Evolutionary conservation across 2,113 vertebrate genomes (phyloP).

Genomic region (Lutjanus erythropterus): DNA sequence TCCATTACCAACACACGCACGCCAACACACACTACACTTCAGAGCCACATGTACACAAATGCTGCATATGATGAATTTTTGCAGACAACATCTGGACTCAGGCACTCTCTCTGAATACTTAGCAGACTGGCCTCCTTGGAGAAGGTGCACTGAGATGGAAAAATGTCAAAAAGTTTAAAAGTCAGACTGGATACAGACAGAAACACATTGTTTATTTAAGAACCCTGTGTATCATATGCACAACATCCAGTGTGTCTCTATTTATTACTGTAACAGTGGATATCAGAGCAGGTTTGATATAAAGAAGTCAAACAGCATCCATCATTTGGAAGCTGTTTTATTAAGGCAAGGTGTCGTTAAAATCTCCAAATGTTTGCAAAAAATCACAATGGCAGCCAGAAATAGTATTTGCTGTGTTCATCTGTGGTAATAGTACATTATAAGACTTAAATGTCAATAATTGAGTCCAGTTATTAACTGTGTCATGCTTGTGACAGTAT

Average conservation of each 20-base stretch:
- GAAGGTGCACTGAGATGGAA: constrained; percentile 39
- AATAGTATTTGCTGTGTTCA: background rate
- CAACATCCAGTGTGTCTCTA: background rate
- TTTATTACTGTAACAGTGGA: background rate
- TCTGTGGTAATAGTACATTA: background rate
- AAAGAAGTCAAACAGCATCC: background rate
- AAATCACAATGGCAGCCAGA: background rate
- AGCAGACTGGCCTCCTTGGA: background rate
- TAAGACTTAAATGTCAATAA: background rate
- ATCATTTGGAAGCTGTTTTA: background rate
- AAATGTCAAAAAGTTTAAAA: constrained; percentile 42
- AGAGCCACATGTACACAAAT: background rate
- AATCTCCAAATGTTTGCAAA: background rate
- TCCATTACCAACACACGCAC: background rate
- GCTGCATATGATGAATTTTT: constrained; percentile 35
- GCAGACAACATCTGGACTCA: constrained; percentile 43
- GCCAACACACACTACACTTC: constrained; percentile 1
- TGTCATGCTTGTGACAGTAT: too few species aligned
- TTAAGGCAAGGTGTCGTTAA: background rate
- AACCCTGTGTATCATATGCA: background rate
- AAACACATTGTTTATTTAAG: constrained; percentile 22
- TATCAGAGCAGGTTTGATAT: background rate
- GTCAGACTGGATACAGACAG: constrained; percentile 22
- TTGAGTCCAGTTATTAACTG: background rate
- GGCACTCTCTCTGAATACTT: constrained; percentile 8